Evolutionary conservation across 1,140 invertebrate genomes (phyloP), one percentile per base, ranked within the genome.

Genomic region (Caerostris darwini): DNA sequence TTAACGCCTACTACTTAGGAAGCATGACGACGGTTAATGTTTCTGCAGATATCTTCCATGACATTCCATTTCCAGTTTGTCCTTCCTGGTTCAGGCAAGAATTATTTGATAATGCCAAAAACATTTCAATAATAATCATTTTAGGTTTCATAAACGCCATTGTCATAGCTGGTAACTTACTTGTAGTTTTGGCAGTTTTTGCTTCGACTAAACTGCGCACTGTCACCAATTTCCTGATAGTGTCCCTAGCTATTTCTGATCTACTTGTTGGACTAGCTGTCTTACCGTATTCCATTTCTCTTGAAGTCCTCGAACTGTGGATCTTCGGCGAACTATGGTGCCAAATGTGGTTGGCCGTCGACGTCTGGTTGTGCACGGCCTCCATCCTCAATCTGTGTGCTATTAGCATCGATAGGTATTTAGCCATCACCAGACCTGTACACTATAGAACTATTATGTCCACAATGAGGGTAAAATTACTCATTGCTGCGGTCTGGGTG

Each of bases 361-460:
- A 99, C 96, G 99, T 99, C 3, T 98, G 99, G 98, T 98, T 99
- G 97, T 98, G 99, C 96, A 99, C 99, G 0, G 98, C 99, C 0
- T 99, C 98, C 95, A 99, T 99, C 95, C 96, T 99, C 89, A 99
- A 99, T 96, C 97, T 99, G 57, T 96, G 96, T 94, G 95, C 96
- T 93, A 99, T 99, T 95, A 98, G 98, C 50, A 96, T 99, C 95
- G 99, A 99, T 96, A 88, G 99, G 94, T 99, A 99, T 96, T 97
- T 99, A 95, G 99, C 98, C 0, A 98, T 99, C 87, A 99, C 99
- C 10, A 97, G 98, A 71, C 98, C 99, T 1, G 98, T 99, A 89
- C 98, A 97, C 95, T 99, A 99, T 96, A 98, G 98, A 2, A 96
- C 97, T 96, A 98, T 99, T 95, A 99, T 99, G 98, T 99, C 98